A percentile compares a stretch with the other conserved stretches of the same genome.
phyloP scores from a whole-genome alignment of 1,140 invertebrate genomes.

The Sesamia nonagrioides region DNA sequence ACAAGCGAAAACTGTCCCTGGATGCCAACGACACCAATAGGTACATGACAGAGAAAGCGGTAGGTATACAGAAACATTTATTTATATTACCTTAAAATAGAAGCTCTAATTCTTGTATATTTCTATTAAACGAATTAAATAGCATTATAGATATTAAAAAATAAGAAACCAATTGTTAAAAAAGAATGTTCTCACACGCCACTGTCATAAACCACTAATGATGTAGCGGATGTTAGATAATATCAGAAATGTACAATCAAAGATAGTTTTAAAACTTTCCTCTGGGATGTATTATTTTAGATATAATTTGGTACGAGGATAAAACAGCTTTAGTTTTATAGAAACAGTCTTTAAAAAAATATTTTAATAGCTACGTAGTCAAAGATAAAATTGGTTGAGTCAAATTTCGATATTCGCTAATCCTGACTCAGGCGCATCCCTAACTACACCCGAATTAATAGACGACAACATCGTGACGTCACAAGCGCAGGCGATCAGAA shows the following conservation, averaged over 20 bases:
- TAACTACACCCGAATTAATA: neutral
- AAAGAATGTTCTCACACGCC: slow-evolving; percentile 13
- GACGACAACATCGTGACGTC: slow-evolving; percentile 6
- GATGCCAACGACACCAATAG: neutral
- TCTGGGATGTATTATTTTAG: slow-evolving; percentile 14
- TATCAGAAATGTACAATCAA: neutral
- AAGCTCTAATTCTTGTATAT: neutral
- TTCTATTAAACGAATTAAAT: neutral
- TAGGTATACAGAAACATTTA: too few relatives aligned
- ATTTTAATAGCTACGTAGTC: too few relatives aligned
- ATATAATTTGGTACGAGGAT: slow-evolving; percentile 1
- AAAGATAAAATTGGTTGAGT: neutral
- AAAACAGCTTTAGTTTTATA: slow-evolving; percentile 10
- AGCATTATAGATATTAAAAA: neutral
- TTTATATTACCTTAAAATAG: neutral
- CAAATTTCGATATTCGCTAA: slow-evolving; percentile 8
- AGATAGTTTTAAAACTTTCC: neutral
- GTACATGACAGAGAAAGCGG: too few relatives aligned
- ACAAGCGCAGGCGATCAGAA: slow-evolving; percentile 2
- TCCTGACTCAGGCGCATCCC: slow-evolving; percentile 2
- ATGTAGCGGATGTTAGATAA: slow-evolving; percentile 11
- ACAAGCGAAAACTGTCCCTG: neutral
- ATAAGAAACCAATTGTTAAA: neutral
- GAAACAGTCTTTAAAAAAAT: neutral
- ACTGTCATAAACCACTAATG: slow-evolving; percentile 1